Conservation (phyloP, 2,797 vertebrate genomes). For the Platyrinchus mystaceus region DNA sequence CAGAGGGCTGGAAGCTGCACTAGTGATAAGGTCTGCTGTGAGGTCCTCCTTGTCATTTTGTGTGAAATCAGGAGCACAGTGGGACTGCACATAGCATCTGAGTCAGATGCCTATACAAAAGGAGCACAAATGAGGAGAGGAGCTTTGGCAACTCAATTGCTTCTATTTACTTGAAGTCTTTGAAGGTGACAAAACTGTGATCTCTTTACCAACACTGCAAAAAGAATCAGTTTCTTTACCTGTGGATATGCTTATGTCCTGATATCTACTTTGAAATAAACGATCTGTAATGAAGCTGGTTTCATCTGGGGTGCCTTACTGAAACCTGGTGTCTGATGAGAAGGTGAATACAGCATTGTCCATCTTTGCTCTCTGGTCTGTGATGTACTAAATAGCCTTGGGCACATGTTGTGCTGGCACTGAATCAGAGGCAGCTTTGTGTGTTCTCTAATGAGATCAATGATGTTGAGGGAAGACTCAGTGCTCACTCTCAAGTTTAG, state of each 20-base stretch:
- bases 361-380: background rate
- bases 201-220: background rate
- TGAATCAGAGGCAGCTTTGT: background rate
- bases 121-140: background rate
- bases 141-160: background rate
- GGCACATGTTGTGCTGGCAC: background rate
- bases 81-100: background rate
- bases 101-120: background rate
- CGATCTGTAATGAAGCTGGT: background rate
- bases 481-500: background rate
- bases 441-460: background rate
- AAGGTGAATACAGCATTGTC: background rate
- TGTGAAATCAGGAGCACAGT: background rate
- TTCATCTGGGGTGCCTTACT: background rate
- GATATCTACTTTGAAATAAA: background rate
- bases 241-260: background rate
- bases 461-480: background rate
- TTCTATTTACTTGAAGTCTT: background rate
- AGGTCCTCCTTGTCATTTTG: background rate
- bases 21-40: background rate
- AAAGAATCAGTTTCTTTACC: background rate
- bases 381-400: background rate
- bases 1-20: background rate
- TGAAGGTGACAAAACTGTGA: background rate
- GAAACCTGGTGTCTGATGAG: background rate